Evolutionary conservation across 2,797 vertebrate species (phyloP), one percentile per base, ranked within the genome.

Genomic region (Thalassophryne amazonica): DNA sequence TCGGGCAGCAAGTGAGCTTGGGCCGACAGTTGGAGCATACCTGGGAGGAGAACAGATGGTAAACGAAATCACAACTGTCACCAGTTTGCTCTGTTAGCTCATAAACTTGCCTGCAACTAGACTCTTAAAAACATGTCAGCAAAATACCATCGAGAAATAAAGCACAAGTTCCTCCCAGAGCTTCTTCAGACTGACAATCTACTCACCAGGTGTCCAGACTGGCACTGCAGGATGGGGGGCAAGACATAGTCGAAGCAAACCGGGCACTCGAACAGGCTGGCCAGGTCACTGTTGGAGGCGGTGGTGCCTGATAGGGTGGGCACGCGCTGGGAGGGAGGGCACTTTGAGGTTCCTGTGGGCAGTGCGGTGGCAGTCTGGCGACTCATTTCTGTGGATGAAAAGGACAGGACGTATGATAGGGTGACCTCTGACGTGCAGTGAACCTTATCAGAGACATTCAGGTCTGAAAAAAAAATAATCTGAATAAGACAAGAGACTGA

Each of bases 161-260:
- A n/a, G n/a, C n/a, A n/a, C n/a, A n/a, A n/a, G n/a, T n/a, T n/a
- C n/a, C n/a, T n/a, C n/a, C n/a, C n/a, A n/a, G n/a, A n/a, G n/a
- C 29, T 8, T 15, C 30, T 30, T 12, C 17, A 5, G 31, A n/a
- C n/a, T n/a, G 9, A 10, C 3, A 17, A 22, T 15, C 7, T 32
- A 76, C 84, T 2, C 75, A 99, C 97, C 54, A 99, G 93, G 47
- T 99, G 97, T 67, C 97, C 97, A 0, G 96, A 97, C 93, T 99
- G 97, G 86, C 97, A 99, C 87, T 99, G 97, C 61, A 99, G 94
- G 74, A 99, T 99, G 6, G 97, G 97, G 22, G 96, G 97, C 14
- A 99, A 84, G 66, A 99, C 97, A 94, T 98, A 98, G 93, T 99
- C 97, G 70, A 99, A 99, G 88, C 97, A 99, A 54, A 99, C 97